phyloP scores from a whole-genome alignment of 1,140 invertebrate species.

The Cherax destructor region DNA sequence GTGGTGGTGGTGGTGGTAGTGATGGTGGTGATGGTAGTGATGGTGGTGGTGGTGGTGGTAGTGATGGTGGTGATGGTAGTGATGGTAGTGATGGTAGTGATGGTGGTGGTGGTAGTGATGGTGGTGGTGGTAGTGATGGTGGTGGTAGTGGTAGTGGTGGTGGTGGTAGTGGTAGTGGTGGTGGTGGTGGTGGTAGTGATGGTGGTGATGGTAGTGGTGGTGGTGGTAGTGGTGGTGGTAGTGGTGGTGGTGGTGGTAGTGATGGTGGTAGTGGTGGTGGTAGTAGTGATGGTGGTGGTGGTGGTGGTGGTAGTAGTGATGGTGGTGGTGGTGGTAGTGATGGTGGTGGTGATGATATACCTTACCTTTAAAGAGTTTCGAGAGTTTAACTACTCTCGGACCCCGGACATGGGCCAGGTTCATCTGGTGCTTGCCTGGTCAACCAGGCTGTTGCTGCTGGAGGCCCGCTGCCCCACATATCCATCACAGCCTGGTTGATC shows the following conservation, averaged over 20 bases:
- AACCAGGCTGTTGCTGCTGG: too few relatives aligned
- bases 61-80: background rate
- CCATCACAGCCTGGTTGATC: too few relatives aligned
- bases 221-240: conserved; percentile 4
- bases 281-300: conserved; percentile 1
- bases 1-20: background rate
- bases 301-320: background rate
- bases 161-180: background rate
- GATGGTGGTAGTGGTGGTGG: conserved; percentile 11
- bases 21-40: background rate
- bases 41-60: background rate
- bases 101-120: background rate
- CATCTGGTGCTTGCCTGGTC: too few relatives aligned
- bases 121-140: background rate
- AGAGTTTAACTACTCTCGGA: too few relatives aligned
- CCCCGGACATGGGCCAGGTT: too few relatives aligned
- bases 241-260: conserved; percentile 20
- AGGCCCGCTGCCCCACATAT: too few relatives aligned
- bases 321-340: background rate
- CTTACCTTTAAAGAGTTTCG: too few relatives aligned
- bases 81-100: background rate
- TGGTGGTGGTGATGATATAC: background rate
- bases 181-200: conserved; percentile 23
- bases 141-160: background rate
- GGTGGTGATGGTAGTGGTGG: conserved; percentile 1